Percentiles rank a stretch among this genome's conserved stretches.
Evolutionary conservation across 2,888 invertebrate species (phyloP).

Genomic region (Watsonalla binaria): DNA sequence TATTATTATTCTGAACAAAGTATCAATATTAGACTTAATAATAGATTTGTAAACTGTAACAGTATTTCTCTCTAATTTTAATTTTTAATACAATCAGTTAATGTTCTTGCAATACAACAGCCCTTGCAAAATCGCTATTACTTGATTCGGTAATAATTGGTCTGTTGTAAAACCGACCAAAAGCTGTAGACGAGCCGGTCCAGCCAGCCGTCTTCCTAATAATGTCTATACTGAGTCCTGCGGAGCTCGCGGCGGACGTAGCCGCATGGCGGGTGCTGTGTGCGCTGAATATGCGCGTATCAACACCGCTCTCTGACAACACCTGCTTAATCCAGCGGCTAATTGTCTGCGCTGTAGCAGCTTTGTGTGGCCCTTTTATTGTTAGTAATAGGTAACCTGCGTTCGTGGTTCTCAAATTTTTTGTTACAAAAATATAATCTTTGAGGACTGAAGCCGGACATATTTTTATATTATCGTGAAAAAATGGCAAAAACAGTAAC

Average conservation of each 20-base stretch:
- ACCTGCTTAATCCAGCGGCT: not conserved
- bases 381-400: not conserved
- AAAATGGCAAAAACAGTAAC: not conserved
- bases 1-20: no score
- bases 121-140: no score
- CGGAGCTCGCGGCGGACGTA: slow-evolving; percentile 8
- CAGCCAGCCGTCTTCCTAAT: slow-evolving; percentile 14
- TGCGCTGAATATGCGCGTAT: slow-evolving; percentile 6
- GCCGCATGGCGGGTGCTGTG: no score
- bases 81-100: not conserved
- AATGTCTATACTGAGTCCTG: slow-evolving; percentile 7
- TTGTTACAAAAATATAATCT: no score
- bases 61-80: no score
- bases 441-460: no score
- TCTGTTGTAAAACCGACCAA: no score
- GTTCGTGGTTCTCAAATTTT: no score
- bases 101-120: not conserved
- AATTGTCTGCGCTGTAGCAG: not conserved
- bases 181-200: slow-evolving; percentile 7
- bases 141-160: slow-evolving; percentile 1
- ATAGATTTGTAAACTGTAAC: no score
- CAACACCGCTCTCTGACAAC: not conserved
- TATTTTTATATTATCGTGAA: not conserved
- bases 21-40: no score
- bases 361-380: not conserved